Base-by-base conservation (phyloP, 2,113 vertebrate genomes). In the Microtus oregoni region DNA sequence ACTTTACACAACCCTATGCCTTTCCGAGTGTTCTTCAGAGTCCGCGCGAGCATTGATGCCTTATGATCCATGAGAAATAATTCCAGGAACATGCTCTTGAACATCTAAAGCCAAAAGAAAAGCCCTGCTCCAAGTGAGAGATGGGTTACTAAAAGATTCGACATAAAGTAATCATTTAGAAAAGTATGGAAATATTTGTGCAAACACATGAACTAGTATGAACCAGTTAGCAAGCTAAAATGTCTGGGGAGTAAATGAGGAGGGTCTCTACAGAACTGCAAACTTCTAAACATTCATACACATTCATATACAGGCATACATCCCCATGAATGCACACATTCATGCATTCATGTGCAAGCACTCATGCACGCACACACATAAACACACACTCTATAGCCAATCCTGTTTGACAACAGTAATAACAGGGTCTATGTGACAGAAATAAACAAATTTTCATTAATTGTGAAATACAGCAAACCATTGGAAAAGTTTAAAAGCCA, bases 51-150 rank as follows among this genome's bases (percentile, higher is more conserved):
- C 22, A 61, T 15, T n/a, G 52, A 79, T 68, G 35, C n/a, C 65
- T 81, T 63, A 67, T 61, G 61, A 87, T 55, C 90, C 32, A 52
- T 82, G 55, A 81, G 61, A 92, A 96, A 47, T 76, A 81, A 96
- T 76, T 88, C 58, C 32, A 96, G 92, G 87, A 85, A 90, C 90
- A 94, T 38, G 3, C 0, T 88, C 55, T 90, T 79, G 96, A 89
- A 79, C 93, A 95, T 52, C 90, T 44, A 91, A 38, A 89, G 24
- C 82, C 77, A 77, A 70, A 91, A 95, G 52, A 96, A 35, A 78
- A 96, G 94, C 91, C 61, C 55, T 87, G 81, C 87, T 96, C 73
- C 83, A 94, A 93, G 89, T 81, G 52, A 96, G 41, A 95, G 50
- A 81, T 12, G 87, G 47, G 93, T 85, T 81, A 90, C 65, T 83